Base-by-base conservation (phyloP, 2,113 vertebrate species). In the Scalopus aquaticus region DNA sequence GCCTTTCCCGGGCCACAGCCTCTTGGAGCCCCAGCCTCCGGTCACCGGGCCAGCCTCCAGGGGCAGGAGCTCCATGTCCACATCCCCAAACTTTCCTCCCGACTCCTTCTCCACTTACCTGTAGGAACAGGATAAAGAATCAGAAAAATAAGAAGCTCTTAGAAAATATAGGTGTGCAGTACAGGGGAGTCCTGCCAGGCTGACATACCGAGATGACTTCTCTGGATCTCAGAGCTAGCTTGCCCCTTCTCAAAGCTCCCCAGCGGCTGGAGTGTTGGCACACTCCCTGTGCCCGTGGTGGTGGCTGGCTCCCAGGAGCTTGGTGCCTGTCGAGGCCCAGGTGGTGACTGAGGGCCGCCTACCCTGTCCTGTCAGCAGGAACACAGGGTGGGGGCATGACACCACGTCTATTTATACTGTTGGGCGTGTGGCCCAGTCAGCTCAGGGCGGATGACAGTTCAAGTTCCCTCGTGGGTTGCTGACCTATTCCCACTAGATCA, bases 31-130 rank as follows among this genome's bases (percentile, higher is more conserved):
- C 80, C 39, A 70, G 93, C 80, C 84, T 92, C 86, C 95, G 90
- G 83, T 58, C 83, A 0, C 6, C 5, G 5, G 82, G 85, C 96
- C 95, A 77, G 22, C 81, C 92, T 73, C 90, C 84, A 7, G 96
- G 92, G 20, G 92, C 96, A 51, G 67, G 60, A 60, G 76, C 70
- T 44, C 79, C 69, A 32, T 30, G 69, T 86, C 96, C 56, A 42
- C 82, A 62, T 62, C 69, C 84, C 44, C 88, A 35, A 37, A 26
- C 94, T 76, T 97, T 95, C 69, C 74, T 81, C 46, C 78, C 93
- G 26, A 15, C 67, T 73, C 96, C 65, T 58, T 96, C 95, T 70
- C 77, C 96, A 93, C 94, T 93, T 90, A 97, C 94, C 97, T 98
- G 32, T 22, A 62, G 72, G 87, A 15, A 42, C 12, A 56, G 46